A percentile compares a stretch with the other conserved stretches of the same genome.
Conservation (phyloP, 2,888 invertebrate species). For the Chaitophorus viminalis region DNA sequence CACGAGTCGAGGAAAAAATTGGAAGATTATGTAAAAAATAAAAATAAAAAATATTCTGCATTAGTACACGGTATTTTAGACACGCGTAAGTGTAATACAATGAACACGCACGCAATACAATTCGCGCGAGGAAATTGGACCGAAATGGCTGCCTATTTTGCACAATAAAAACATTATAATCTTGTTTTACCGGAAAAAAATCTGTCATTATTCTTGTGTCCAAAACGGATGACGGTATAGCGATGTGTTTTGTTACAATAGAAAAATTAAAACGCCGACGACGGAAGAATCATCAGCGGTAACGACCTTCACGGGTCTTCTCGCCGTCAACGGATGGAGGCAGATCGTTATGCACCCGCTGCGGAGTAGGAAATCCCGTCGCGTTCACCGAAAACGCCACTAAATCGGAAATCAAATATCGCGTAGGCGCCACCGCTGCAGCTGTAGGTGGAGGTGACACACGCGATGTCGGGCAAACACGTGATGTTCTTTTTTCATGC, state of each 20-base stretch:
- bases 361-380: no score
- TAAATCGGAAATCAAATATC: background rate
- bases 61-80: background rate
- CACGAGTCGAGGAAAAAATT: no score
- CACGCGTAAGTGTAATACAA: background rate
- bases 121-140: background rate
- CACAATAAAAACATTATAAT: background rate
- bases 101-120: background rate
- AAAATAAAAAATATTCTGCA: no score
- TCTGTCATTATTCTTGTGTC: no score
- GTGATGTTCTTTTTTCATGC: slow-evolving; percentile 8
- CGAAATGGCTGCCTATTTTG: background rate
- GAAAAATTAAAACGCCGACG: background rate
- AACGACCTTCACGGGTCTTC: background rate
- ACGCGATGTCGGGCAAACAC: background rate
- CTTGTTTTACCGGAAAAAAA: no score
- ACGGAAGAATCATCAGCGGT: background rate
- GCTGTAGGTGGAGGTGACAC: background rate
- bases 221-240: background rate
- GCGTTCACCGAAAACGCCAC: background rate
- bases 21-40: no score
- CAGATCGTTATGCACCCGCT: no score
- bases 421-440: background rate
- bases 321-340: background rate
- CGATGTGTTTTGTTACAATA: background rate